Percentiles rank a stretch among this genome's conserved stretches.
Evolutionary conservation across 2,888 invertebrate species (phyloP).

Genomic region (Orthonychiurus folsomi): DNA sequence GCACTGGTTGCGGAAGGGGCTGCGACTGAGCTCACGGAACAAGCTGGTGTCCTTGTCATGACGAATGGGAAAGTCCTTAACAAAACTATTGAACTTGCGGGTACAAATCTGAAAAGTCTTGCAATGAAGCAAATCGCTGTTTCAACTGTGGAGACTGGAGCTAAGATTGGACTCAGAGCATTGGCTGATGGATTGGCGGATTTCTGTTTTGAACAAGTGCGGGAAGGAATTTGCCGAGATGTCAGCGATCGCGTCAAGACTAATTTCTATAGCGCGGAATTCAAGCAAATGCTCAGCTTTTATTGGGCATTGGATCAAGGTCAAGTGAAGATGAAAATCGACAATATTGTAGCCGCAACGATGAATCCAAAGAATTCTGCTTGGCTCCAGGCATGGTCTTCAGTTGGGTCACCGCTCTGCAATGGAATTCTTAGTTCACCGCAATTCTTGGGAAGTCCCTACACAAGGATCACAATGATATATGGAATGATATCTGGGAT

Average conservation of each 20-base stretch:
- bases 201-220: slow-evolving; percentile 14
- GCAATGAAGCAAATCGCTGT: slow-evolving; percentile 13
- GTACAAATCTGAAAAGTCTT: neutral
- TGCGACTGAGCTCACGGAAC: slow-evolving; percentile 13
- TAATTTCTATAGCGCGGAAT: slow-evolving; percentile 7
- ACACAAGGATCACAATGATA: neutral
- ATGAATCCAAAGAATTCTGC: slow-evolving; percentile 8
- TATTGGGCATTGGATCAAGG: neutral
- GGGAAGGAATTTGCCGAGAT: slow-evolving; percentile 1
- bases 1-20: slow-evolving; percentile 3
- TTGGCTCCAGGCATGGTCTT: slow-evolving; percentile 11
- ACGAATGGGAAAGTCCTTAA: neutral
- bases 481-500: slow-evolving; percentile 8
- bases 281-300: neutral
- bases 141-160: slow-evolving; percentile 7
- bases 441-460: slow-evolving; percentile 6
- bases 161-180: slow-evolving; percentile 8
- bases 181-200: slow-evolving; percentile 1
- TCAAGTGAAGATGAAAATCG: neutral
- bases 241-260: neutral
- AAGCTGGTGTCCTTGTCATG: slow-evolving; percentile 10
- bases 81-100: slow-evolving; percentile 10
- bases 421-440: slow-evolving; percentile 12
- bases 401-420: slow-evolving; percentile 11
- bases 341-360: neutral